Evolutionary conservation across 2,888 invertebrate genomes (phyloP), one percentile per base, ranked within the genome.

Genomic region (Ornithoptera priamus): DNA sequence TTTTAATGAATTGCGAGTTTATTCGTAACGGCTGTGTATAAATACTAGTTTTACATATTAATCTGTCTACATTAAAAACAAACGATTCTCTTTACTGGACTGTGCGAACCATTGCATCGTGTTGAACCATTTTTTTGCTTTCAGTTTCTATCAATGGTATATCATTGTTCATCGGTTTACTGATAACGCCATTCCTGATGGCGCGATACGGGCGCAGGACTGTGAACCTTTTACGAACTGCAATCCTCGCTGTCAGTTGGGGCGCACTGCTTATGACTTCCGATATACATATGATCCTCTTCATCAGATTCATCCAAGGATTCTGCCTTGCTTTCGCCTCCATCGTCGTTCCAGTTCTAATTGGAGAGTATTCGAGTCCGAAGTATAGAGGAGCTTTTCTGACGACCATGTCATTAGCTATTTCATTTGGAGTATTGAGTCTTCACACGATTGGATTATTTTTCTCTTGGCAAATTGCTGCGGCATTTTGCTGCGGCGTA

Each of bases 171-270:
- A 76, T 74, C 1, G 86, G 85, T 1, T 82, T 83, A 71, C 79
- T 85, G 69, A 76, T 83, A n/a, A 78, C 81, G 0, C 82, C 85
- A 0, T 70, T 77, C 0, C 69, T 93, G 10, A 93, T 94, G 88
- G 93, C 93, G 18, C 86, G 83, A 71, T 83, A 89, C 61, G 95
- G 94, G 2, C 83, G 94, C 68, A 93, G 87, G 77, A 82, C 82
- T 0, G 88, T 93, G 2, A 89, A 93, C 71, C 75, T 93, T 17
- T 71, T 92, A n/a, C 84, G 90, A 60, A 87, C 89, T 70, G 76
- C 90, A 0, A 86, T 93, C 0, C 88, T 89, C n/a, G 76, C 93
- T 39, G 60, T 89, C 4, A 93, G 94, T 4, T 95, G 94, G 94
- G 56, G 12, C 30, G 36, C 15, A 22, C 74, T 92, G 22, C 69